Evolutionary conservation across 1,140 invertebrate species (phyloP).

Genomic region (Brachionus rubens): DNA sequence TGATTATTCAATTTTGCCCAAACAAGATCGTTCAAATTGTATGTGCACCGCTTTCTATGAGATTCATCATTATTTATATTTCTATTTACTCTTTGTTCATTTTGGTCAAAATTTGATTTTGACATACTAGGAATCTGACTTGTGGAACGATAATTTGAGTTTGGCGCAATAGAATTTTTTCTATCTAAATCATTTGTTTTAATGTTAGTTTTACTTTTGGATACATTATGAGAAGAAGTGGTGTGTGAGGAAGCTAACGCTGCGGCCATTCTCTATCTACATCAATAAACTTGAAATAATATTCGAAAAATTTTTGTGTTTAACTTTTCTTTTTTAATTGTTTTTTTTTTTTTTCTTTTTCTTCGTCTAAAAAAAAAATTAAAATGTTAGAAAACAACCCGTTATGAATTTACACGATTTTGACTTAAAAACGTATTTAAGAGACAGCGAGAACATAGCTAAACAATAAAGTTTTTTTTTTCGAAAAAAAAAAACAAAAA

Average conservation of each 20-base stretch:
- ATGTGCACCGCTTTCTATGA: background rate
- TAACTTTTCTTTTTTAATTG: too few relatives aligned
- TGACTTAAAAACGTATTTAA: background rate
- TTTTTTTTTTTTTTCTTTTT: background rate
- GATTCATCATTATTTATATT: background rate
- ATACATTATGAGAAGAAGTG: background rate
- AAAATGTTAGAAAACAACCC: background rate
- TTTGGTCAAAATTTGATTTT: background rate
- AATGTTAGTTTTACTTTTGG: constrained; percentile 6
- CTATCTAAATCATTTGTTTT: constrained; percentile 24
- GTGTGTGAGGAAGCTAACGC: constrained; percentile 26
- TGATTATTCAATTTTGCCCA: constrained; percentile 40
- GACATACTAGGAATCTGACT: background rate
- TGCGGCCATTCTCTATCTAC: constrained; percentile 9
- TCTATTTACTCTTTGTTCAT: background rate
- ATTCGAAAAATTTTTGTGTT: too few relatives aligned
- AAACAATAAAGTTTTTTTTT: background rate
- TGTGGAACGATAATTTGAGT: background rate
- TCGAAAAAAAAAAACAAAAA: background rate
- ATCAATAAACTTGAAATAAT: background rate
- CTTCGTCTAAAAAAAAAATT: constrained; percentile 12
- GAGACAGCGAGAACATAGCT: constrained; percentile 23
- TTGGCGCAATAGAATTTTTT: background rate
- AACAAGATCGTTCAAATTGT: background rate
- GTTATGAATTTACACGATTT: constrained; percentile 14